A percentile compares a stretch with the other conserved stretches of the same genome.
These are phyloP conservation scores for Caenorhabditis briggsae DNA, from an alignment of 1,140 invertebrate species.

Conservation along the genomic window DNA sequence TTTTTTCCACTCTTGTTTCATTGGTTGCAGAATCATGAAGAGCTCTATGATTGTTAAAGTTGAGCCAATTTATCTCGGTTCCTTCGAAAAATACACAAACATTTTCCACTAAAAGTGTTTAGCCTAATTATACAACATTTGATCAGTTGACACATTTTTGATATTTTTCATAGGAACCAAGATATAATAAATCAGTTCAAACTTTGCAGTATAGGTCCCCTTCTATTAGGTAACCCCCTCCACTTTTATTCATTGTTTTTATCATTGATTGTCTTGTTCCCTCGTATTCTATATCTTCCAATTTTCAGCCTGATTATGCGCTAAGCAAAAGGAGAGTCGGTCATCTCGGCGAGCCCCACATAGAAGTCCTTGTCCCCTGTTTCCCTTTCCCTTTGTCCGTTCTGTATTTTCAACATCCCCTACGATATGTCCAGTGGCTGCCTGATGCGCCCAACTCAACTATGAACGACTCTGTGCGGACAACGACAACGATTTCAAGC, in stretches of 20 bases:
- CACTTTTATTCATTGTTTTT: too few species aligned
- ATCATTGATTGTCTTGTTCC: neutral
- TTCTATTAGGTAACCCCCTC: too few species aligned
- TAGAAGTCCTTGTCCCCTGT: constrained; percentile 50
- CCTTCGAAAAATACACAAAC: too few species aligned
- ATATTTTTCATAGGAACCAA: too few species aligned
- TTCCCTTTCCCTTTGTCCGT: constrained; percentile 33
- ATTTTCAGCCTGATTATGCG: constrained; percentile 53
- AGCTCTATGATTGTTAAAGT: too few species aligned
- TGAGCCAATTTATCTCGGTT: too few species aligned
- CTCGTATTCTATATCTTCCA: neutral
- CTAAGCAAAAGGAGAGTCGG: constrained; percentile 45
- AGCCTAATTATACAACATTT: too few species aligned
- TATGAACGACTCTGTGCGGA: constrained; percentile 55
- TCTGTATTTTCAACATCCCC: constrained; percentile 37
- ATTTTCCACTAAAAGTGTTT: too few species aligned
- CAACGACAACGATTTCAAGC: constrained; percentile 53
- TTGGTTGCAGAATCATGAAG: neutral
- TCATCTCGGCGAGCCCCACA: constrained; percentile 45
- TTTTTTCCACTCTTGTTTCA: constrained; percentile 6
- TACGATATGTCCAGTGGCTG: constrained; percentile 55
- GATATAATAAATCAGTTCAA: too few species aligned
- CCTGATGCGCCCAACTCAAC: constrained; percentile 55
- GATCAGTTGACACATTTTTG: too few species aligned
- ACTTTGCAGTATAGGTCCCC: too few species aligned